Evolutionary conservation across 2,113 vertebrate species (phyloP), one percentile per base, ranked within the genome.

Genomic region (Galeopterus variegatus): DNA sequence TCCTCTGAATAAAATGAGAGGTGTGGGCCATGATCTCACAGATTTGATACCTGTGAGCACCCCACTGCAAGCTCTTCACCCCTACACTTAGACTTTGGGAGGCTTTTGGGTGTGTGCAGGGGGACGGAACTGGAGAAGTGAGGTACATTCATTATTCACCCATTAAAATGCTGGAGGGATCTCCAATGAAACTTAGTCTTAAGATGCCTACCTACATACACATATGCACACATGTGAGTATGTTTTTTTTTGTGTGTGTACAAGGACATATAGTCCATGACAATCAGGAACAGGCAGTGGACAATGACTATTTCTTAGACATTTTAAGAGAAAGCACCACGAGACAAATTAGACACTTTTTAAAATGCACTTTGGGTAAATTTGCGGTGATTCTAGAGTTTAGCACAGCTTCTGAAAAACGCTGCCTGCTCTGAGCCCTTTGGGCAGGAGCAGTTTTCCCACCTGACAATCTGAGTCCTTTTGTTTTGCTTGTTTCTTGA

Each of bases 1-100:
- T 54, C 21, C 31, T 69, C 17, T 80, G 58, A 87, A 26, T 76
- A 26, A 70, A 96, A 81, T 52, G 67, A 88, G 88, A 64, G 54
- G 69, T 87, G 41, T 87, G 75, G 17, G 26, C 56, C 77, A 79
- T 79, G 75, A 77, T 76, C 75, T 92, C 75, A 94, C 33, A 56
- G 76, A 92, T 60, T 83, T 67, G 64, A 76, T 52, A 56, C 45
- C 67, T 21, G 6, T 18, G 76, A 24, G 11, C 23, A 54, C 14
- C 17, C 24, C 6, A 26, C 26, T 10, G 24, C 50, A 62, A 52
- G 14, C 31, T 23, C 31, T n/a, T 56, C 26, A 5, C 45, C 24
- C 36, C 26, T 64, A 19, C 23, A 13, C 33, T 58, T 69, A 48
- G 64, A 80, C 28, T 52, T 54, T 17, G 26, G 45, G 48, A 76